Evolutionary conservation across 2,888 invertebrate genomes (phyloP), one percentile per base, ranked within the genome.

Genomic region (Latrodectus elegans): DNA sequence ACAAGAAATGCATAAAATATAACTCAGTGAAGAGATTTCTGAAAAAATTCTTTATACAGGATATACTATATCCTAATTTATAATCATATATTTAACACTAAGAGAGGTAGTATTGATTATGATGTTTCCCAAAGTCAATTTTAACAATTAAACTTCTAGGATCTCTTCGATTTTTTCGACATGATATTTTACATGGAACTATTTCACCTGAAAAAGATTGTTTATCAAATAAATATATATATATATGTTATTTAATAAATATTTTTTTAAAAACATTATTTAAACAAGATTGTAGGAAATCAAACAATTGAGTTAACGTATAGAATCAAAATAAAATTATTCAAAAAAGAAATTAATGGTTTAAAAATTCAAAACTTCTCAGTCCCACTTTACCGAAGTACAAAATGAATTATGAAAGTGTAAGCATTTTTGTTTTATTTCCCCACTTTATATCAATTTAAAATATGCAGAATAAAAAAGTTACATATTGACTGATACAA

Each of bases 121-220:
- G 79, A 73, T 65, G 68, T 65, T 88, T 75, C 15, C 88, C 88
- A 88, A 88, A 88, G 55, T 78, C 70, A 6, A 88, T 8, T 74
- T 83, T 83, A 14, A 88, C 83, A 55, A 88, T 88, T 38, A 88
- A 68, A 49, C 81, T 88, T 64, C 88, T 74, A 10, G 88, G 88
- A 83, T 88, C 88, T 83, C 88, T 88, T 64, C 88, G 53, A 64
- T 88, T 88, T 79, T 79, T 88, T 8, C 88, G 22, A 51, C 88
- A 88, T 49, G 88, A 79, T n/a, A 88, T 26, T 73, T 60, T 65
- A 55, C 88, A 83, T 8, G 49, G 38, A 8, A 88, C 68, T 15
- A 77, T 15, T 52, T 88, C 83, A 49, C 88, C 88, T 88, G 52
- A 14, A 77, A 84, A 78, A 17, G 8, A 70, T 9, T 49, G 17